A percentile compares a stretch with the other conserved stretches of the same genome.
Conservation (phyloP, 2,113 vertebrate genomes). For the Helogale parvula region DNA sequence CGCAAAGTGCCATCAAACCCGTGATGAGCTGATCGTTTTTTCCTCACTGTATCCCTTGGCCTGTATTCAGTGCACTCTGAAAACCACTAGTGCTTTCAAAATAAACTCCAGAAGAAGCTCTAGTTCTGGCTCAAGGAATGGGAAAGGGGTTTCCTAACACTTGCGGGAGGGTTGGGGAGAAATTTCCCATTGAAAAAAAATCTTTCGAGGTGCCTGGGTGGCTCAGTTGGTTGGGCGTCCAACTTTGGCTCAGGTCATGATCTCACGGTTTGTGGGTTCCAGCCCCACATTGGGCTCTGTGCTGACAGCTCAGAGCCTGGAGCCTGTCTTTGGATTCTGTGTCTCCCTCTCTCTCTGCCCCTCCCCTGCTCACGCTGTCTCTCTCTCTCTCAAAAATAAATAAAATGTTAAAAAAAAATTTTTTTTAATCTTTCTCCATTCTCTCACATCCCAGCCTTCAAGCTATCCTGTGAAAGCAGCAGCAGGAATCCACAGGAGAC, state of each 20-base stretch:
- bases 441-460: neutral
- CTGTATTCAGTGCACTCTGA: neutral
- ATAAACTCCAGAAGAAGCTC: neutral
- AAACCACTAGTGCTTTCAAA: neutral
- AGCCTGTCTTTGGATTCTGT: no score
- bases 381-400: no score
- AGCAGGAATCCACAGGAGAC: neutral
- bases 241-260: no score
- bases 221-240: no score
- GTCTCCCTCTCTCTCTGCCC: no score
- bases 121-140: neutral
- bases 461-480: no score
- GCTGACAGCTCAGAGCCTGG: no score
- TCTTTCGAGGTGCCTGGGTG: no score
- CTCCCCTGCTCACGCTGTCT: no score
- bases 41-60: neutral
- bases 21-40: neutral
- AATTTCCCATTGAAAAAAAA: neutral
- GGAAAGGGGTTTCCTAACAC: neutral
- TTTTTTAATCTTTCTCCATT: neutral
- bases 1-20: neutral
- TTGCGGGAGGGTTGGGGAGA: fast-evolving
- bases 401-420: no score
- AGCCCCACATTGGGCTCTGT: no score
- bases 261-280: no score